Base-by-base conservation (phyloP, 2,888 invertebrate species). In the Crematogaster levior region DNA sequence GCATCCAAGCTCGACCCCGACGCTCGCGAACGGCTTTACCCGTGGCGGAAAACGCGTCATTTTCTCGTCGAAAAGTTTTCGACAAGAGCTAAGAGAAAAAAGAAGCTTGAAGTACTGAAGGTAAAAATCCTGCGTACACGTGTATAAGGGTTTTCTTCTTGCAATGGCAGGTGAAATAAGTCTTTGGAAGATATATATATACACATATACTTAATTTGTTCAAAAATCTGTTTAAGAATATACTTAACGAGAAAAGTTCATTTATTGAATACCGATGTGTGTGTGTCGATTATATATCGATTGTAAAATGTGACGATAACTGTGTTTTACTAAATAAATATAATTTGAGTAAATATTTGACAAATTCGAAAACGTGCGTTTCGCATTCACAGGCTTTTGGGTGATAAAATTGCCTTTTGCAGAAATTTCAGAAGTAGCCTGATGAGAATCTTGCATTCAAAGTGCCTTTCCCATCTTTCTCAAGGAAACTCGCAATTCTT, bases 1-100 rank as follows among this genome's bases (percentile, higher is more conserved):
- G 81, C 84, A 87, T 87, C 87, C 87, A 61, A 87, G 80, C 87
- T 83, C 83, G 85, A 84, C 70, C 61, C 73, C 82, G 63, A 30
- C 21, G 66, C 53, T 68, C 77, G 68, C 56, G 53, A 77, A 75
- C 66, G 75, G 75, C 34, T 68, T 68, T 58, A 79, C 56, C 46
- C 56, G 34, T 30, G 68, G 56, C 30, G 68, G 68, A 56, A 79
- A 79, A 68, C 77, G 77, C 77, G 77, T 79, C 77, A 79, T 68
- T 79, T 79, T 79, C 77, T 79, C 77, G 68, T 79, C 56, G 77
- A 46, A 34, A 68, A 68, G 77, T 85, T 68, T 81, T 61, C 56
- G 73, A 65, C 51, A 63, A 63, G 6, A 0, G 24, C n/a, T 3
- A 2, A 27, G 24, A 37, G 73, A 53, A 74, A 37, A 43, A 30